Base-by-base conservation (phyloP, 2,888 invertebrate species). In the Pyrgus malvae region DNA sequence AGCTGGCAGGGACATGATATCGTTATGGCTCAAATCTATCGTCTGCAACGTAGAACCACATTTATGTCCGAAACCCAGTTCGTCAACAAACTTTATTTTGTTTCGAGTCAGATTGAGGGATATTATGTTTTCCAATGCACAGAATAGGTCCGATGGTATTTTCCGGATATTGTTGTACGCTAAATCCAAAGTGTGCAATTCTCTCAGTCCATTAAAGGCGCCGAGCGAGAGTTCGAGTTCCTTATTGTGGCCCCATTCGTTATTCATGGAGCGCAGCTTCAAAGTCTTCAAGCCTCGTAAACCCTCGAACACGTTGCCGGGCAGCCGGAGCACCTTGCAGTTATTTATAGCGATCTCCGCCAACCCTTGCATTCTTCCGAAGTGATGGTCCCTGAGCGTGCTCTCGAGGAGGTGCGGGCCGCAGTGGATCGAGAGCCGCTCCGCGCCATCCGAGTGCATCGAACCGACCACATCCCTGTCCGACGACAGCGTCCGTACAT, bases 101-200 rank as follows among this genome's bases (percentile, higher is more conserved):
- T 97, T 98, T 56, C 93, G 92, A 19, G 97, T 97, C 70, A 97
- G 88, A 87, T 98, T 97, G 27, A 98, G 89, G 57, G 94, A 92
- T 78, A 96, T 95, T 59, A 97, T 91, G 76, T 95, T 96, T 69
- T 93, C 93, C 75, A 97, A 84, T 8, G 94, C 93, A 83, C 97
- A 97, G 76, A 97, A 95, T 64, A 93, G 91, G 71, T 94, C 94
- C 51, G 95, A 94, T 1, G 97, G 96, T 70, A 97, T 84, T 60
- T 93, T 93, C 59, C 95, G 91, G 57, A 97, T 92, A 80, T 96
- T 96, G 79, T 96, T 97, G 78, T 94, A 93, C 58, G 93, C 93
- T 78, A 97, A 86, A 76, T 97, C 95, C 63, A 97, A 86, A 19
- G 92, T 92, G 72, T 95, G 95, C 31, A 97, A 88, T 75, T 96